Evolutionary conservation across 2,888 invertebrate species (phyloP).

Genomic region (Melinopterus prodromus): DNA sequence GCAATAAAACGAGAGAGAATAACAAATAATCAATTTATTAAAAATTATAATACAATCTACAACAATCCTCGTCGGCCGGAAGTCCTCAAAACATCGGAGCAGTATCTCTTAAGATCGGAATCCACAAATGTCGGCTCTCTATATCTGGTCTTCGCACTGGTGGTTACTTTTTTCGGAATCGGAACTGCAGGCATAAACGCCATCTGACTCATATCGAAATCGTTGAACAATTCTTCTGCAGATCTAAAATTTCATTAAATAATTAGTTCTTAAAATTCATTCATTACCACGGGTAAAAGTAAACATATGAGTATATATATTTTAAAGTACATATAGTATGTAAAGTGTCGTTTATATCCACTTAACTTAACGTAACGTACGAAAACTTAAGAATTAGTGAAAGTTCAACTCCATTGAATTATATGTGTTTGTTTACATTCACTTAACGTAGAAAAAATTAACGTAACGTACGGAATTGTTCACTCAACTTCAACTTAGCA

Average conservation of each 20-base stretch:
- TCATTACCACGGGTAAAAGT: too few relatives aligned
- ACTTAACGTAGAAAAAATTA: too few relatives aligned
- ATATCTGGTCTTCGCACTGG: conserved; percentile 42
- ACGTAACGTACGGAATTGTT: too few relatives aligned
- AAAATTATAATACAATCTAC: neutral
- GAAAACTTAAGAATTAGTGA: too few relatives aligned
- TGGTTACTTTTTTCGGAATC: conserved; percentile 64
- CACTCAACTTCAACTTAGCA: too few relatives aligned
- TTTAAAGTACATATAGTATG: too few relatives aligned
- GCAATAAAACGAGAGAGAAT: neutral
- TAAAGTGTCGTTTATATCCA: too few relatives aligned
- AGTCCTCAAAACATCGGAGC: conserved; percentile 57
- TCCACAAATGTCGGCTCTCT: conserved; percentile 60
- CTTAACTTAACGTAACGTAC: too few relatives aligned
- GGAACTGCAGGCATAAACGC: conserved; percentile 77
- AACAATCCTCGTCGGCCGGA: neutral
- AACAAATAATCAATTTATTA: neutral
- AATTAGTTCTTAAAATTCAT: too few relatives aligned
- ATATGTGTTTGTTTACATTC: too few relatives aligned
- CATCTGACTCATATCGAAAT: conserved; percentile 76
- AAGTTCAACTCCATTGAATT: too few relatives aligned
- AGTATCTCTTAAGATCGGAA: conserved; percentile 59
- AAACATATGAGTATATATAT: too few relatives aligned
- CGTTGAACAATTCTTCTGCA: conserved; percentile 69
- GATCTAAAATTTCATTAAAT: conserved; percentile 60